These are phyloP conservation scores for Sigmodon hispidus DNA, from an alignment of 2,113 vertebrate genomes.

Conservation along the genomic window DNA sequence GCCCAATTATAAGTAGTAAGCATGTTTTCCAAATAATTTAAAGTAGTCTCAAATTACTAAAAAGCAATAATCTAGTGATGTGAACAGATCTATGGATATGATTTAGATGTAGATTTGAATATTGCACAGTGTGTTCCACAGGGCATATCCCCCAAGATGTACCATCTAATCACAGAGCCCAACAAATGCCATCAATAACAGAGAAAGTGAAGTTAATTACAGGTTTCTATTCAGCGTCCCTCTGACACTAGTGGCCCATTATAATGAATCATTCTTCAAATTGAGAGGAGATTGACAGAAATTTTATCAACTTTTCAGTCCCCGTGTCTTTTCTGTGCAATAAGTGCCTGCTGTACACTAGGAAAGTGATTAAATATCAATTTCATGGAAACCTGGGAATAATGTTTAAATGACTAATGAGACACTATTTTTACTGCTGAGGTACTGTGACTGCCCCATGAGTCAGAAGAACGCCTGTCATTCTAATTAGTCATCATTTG, in stretches of 20 bases:
- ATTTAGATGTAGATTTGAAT: slow-evolving; percentile 53
- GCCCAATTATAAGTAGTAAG: not conserved
- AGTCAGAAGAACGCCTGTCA: slow-evolving; percentile 82
- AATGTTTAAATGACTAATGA: slow-evolving; percentile 86
- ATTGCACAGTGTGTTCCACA: slow-evolving; percentile 65
- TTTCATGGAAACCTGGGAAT: slow-evolving; percentile 85
- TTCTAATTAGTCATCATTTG: slow-evolving; percentile 84
- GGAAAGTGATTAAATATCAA: slow-evolving; percentile 86
- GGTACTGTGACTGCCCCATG: slow-evolving; percentile 81
- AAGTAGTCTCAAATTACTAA: not conserved
- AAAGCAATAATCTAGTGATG: not conserved
- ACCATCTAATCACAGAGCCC: slow-evolving; percentile 76
- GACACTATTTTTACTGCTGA: slow-evolving; percentile 84
- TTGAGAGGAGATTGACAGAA: slow-evolving; percentile 84
- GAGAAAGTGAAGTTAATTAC: slow-evolving; percentile 86
- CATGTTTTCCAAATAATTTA: not conserved
- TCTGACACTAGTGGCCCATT: slow-evolving; percentile 79
- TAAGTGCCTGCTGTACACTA: slow-evolving; percentile 81
- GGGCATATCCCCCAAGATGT: slow-evolving; percentile 67
- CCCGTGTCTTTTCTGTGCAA: slow-evolving; percentile 80
- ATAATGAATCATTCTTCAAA: slow-evolving; percentile 86
- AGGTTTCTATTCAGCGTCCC: slow-evolving; percentile 80
- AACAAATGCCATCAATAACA: slow-evolving; percentile 85
- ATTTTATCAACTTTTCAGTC: slow-evolving; percentile 86
- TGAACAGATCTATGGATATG: not conserved